Conservation (phyloP, 2,113 vertebrate species). For the Hippolais icterina region DNA sequence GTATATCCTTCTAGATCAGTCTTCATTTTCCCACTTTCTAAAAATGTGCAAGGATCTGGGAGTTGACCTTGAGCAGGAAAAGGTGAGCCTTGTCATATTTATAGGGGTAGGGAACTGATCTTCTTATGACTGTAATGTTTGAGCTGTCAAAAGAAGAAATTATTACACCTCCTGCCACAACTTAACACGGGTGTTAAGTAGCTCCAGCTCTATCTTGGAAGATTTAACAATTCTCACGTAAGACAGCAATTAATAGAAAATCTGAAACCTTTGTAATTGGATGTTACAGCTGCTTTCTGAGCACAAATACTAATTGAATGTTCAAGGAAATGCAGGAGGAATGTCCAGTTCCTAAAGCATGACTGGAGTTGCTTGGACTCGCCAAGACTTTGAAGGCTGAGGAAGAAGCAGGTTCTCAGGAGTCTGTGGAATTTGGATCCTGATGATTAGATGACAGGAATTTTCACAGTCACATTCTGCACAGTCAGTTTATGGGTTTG, state of each 20-base stretch:
- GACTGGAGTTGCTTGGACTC: background rate
- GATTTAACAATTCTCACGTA: background rate
- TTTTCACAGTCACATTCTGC: background rate
- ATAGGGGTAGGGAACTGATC: background rate
- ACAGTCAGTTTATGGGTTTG: background rate
- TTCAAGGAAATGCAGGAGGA: background rate
- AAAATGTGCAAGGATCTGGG: constrained; percentile 88
- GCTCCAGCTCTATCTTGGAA: background rate
- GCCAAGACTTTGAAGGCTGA: fast-evolving
- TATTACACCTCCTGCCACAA: background rate
- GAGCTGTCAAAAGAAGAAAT: background rate
- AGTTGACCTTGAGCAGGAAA: constrained; percentile 83
- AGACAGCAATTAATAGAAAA: background rate
- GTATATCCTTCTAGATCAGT: constrained; percentile 91
- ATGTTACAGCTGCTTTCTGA: background rate
- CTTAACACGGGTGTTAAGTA: background rate
- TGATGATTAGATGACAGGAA: background rate
- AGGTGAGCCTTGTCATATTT: constrained; percentile 68
- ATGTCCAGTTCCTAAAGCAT: background rate
- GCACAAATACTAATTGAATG: background rate
- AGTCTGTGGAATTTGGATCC: background rate
- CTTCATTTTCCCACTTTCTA: constrained; percentile 81
- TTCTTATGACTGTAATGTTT: background rate
- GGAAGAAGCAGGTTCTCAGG: background rate
- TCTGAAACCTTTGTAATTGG: background rate